phyloP scores from a whole-genome alignment of 2,113 vertebrate species.

The Micronycteris hirsuta region DNA sequence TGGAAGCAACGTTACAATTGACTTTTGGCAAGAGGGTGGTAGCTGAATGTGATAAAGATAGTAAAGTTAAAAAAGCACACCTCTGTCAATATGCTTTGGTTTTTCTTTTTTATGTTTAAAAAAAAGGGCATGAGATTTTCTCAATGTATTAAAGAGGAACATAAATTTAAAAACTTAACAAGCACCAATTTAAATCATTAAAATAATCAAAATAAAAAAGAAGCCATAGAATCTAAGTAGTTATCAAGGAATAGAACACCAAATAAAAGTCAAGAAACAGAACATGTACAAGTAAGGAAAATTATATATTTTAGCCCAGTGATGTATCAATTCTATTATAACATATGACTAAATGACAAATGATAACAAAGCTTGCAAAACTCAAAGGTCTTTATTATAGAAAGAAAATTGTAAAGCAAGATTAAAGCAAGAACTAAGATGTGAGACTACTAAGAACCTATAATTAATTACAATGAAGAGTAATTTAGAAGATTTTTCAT shows the following conservation, averaged over 20 bases:
- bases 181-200: not conserved
- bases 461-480: constrained; percentile 7
- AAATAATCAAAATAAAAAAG: constrained; percentile 26
- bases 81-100: not conserved
- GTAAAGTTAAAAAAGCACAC: not conserved
- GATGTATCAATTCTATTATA: not conserved
- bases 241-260: not conserved
- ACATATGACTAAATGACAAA: not conserved
- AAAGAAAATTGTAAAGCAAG: constrained; percentile 9
- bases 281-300: not conserved
- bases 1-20: not conserved
- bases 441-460: not conserved
- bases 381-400: constrained; percentile 9
- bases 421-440: constrained; percentile 51
- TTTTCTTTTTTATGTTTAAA: not conserved
- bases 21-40: not conserved
- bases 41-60: not conserved
- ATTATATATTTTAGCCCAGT: not conserved
- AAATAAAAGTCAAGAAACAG: constrained; percentile 18
- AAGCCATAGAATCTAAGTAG: not conserved
- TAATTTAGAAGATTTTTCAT: not conserved
- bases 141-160: not conserved
- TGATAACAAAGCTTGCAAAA: not conserved
- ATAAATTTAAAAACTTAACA: constrained; percentile 9
- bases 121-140: not conserved